Conservation (phyloP, 2,113 vertebrate species). For the Eudyptes chrysolophus region DNA sequence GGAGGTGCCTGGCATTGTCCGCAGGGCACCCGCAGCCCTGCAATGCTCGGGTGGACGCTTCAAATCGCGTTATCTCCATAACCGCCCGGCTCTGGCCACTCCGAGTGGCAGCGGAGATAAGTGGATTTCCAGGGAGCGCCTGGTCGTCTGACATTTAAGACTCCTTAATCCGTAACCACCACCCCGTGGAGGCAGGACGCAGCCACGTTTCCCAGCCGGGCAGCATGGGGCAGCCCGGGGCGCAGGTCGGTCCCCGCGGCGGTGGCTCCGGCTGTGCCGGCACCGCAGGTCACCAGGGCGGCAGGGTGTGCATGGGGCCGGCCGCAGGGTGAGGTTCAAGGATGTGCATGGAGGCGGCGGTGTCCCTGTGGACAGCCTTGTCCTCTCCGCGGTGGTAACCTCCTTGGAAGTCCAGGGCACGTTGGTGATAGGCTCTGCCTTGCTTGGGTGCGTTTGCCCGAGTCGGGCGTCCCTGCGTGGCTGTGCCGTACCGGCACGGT, state of each 20-base stretch:
- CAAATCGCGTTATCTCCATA: constrained; percentile 60
- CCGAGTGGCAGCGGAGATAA: constrained; percentile 64
- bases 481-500: fast-evolving
- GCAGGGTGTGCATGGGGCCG: fast-evolving
- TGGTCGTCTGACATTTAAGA: constrained; percentile 63
- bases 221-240: background rate
- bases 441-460: background rate
- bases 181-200: background rate
- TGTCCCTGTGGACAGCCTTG: background rate
- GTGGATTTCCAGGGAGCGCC: constrained; percentile 62
- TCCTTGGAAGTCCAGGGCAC: background rate
- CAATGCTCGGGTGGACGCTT: constrained; percentile 50
- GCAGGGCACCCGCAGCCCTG: constrained; percentile 51
- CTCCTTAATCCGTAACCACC: constrained; percentile 57
- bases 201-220: background rate
- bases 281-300: fast-evolving
- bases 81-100: constrained; percentile 39
- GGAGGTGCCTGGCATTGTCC: constrained; percentile 34
- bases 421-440: background rate
- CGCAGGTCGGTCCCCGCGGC: fast-evolving
- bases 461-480: fast-evolving
- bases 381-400: fast-evolving
- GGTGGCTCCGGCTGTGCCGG: background rate
- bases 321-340: background rate
- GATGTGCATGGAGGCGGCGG: background rate